These are phyloP conservation scores for Reticulitermes lucifugus DNA, from an alignment of 2,888 invertebrate species.

Conservation along the genomic window DNA sequence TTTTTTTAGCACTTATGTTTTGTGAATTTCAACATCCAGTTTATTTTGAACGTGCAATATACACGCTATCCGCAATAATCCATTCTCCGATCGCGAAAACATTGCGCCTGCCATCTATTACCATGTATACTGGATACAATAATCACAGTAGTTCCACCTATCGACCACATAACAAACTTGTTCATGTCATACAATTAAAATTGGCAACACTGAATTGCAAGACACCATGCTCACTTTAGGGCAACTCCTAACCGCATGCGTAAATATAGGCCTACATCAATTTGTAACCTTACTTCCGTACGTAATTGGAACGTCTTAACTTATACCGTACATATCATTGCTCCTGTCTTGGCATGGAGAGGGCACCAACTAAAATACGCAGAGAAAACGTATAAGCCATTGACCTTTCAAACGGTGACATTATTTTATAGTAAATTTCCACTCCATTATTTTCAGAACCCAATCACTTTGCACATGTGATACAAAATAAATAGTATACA, in stretches of 20 bases:
- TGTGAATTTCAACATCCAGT: too few relatives aligned
- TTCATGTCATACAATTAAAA: conserved; percentile 7
- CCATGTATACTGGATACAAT: neutral
- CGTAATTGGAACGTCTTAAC: neutral
- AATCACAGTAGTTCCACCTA: conserved; percentile 6
- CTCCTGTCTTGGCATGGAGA: neutral
- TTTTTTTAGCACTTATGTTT: too few relatives aligned
- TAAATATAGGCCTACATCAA: conserved; percentile 23
- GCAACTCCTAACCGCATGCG: conserved; percentile 16
- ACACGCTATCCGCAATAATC: too few relatives aligned
- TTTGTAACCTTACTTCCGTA: neutral
- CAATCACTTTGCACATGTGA: neutral
- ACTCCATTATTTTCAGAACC: neutral
- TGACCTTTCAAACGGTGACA: conserved; percentile 1
- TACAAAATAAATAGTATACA: neutral
- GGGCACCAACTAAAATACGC: neutral
- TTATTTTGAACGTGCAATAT: too few relatives aligned
- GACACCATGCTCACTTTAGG: conserved; percentile 27
- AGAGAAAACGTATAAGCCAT: neutral
- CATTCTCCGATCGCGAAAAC: neutral
- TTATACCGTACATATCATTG: neutral
- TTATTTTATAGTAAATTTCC: neutral
- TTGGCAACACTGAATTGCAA: conserved; percentile 18
- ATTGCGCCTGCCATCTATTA: neutral
- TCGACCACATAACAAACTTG: neutral